Conservation (phyloP, 2,797 vertebrate species). For the Micrastur ruficollis region DNA sequence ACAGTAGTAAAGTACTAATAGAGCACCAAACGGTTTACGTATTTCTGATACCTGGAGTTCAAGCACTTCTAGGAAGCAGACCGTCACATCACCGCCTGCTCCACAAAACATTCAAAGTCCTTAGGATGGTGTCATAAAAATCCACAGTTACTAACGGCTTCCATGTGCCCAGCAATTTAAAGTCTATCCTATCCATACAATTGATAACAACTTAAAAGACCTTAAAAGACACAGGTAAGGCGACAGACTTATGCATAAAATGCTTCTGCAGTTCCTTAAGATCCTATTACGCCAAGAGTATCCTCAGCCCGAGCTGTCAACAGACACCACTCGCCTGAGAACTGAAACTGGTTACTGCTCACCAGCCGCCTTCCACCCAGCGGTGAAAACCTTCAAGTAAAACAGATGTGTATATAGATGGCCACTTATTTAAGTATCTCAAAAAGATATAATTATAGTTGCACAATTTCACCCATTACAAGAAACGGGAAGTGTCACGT, state of each 20-base stretch:
- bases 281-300: not conserved
- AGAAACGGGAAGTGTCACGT: not conserved
- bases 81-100: not conserved
- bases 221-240: not conserved
- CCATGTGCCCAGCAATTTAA: not conserved
- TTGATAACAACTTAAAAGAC: not conserved
- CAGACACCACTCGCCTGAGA: not conserved
- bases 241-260: not conserved
- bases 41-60: not conserved
- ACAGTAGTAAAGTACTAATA: not conserved
- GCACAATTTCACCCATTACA: not conserved
- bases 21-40: not conserved
- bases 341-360: not conserved
- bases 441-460: not conserved
- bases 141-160: not conserved
- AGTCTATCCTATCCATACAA: not conserved
- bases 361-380: not conserved
- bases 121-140: not conserved
- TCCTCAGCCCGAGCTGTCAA: not conserved
- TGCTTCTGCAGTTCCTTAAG: not conserved
- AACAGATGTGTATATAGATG: not conserved
- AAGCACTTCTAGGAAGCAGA: not conserved
- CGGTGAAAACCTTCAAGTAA: not conserved
- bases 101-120: not conserved
- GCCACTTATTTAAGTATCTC: not conserved